Evolutionary conservation across 2,113 vertebrate species (phyloP), one percentile per base, ranked within the genome.

Genomic region (Sigmodon hispidus): DNA sequence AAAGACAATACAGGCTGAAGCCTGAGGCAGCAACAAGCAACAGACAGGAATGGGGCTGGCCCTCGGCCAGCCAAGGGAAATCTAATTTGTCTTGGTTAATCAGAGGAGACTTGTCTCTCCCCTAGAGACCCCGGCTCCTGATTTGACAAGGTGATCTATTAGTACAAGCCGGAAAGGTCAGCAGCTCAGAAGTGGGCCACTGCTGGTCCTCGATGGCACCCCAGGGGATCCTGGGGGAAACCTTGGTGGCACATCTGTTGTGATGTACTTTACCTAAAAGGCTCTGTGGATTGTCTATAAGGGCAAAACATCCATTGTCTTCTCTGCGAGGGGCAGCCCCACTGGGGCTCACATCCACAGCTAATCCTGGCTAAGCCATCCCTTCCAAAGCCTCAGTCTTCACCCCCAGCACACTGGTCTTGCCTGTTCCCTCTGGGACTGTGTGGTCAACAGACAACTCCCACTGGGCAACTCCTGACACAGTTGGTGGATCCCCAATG

Each of bases 81-180:
- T 70, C 95, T 75, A 52, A 94, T 95, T 73, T 91, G 84, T 93
- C 83, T 87, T 79, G 67, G 90, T 90, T 94, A 84, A 75, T 70
- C 94, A 90, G 65, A 83, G 48, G 72, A 94, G 85, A 73, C 84
- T 7, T 8, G 7, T 31, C 10, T 63, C 15, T 26, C 91, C 91
- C 45, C 84, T 57, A 26, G 75, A 86, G 75, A 59, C 9, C 43
- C 73, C 1, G 15, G 75, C 57, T 89, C 43, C 65, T 90, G 93
- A 85, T 67, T 10, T 63, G 92, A 97, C 90, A 92, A 59, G 90
- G 84, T 90, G 75, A 93, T 92, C 97, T 73, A 91, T 94, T 65
- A 87, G 90, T 85, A 29, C 29, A 87, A 57, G 55, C 79, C 9
- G 1, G 55, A 73, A 61, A 96, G 95, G 93, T 96, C 92, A 83